Conservation (phyloP, 2,113 vertebrate genomes). For the Pangasianodon gigas region DNA sequence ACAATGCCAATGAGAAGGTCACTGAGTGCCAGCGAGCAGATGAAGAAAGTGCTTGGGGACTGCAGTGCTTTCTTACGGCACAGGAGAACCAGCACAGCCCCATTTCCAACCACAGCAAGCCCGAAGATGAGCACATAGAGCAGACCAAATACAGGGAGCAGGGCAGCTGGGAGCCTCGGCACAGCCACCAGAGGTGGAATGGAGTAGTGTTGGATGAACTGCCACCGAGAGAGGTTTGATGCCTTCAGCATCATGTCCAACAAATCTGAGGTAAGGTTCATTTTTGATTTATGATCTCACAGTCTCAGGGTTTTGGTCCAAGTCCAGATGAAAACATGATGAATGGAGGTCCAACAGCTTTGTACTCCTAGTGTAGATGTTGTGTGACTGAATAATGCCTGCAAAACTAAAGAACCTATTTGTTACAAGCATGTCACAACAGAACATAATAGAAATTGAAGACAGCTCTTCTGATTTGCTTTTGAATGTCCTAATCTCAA, state of each 20-base stretch:
- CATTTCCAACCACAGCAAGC: slow-evolving; percentile 56
- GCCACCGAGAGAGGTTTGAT: slow-evolving; percentile 54
- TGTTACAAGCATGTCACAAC: background rate
- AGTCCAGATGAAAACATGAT: background rate
- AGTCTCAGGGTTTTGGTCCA: background rate
- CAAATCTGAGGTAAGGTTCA: slow-evolving; percentile 58
- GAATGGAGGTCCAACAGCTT: background rate
- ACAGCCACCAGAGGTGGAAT: slow-evolving; percentile 55
- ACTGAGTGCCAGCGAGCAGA: slow-evolving; percentile 60
- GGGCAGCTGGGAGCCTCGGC: slow-evolving; percentile 50
- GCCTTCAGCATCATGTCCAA: slow-evolving; percentile 54
- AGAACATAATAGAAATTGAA: background rate
- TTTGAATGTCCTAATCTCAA: background rate
- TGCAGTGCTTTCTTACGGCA: slow-evolving; percentile 56
- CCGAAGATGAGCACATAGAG: slow-evolving; percentile 57
- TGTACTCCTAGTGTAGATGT: background rate
- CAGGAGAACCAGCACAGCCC: slow-evolving; percentile 50
- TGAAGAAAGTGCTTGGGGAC: slow-evolving; percentile 58
- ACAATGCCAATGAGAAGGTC: slow-evolving; percentile 59
- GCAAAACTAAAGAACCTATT: background rate
- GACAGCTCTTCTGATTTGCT: background rate
- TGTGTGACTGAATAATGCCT: background rate
- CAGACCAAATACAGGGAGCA: slow-evolving; percentile 53
- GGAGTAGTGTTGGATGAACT: slow-evolving; percentile 59
- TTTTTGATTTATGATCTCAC: slow-evolving; percentile 24